These are phyloP conservation scores for Callopanchax toddi DNA, from an alignment of 2,113 vertebrate species.

Conservation along the genomic window DNA sequence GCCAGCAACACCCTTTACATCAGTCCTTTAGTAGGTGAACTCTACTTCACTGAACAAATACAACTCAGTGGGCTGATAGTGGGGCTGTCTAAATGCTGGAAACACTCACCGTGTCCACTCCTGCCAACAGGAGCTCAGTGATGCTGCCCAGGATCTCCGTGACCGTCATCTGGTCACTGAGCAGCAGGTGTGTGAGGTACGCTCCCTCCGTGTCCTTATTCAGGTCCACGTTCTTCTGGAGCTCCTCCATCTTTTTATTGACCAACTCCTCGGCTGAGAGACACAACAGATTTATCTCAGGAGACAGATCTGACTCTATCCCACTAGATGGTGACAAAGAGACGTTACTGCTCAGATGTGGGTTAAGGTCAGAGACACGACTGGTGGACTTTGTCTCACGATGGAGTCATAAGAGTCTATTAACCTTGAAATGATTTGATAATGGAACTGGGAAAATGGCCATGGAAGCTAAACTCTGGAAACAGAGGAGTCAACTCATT, in stretches of 20 bases:
- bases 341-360: not conserved
- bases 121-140: constrained; percentile 82
- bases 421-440: constrained; percentile 20
- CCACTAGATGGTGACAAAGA: constrained; percentile 15
- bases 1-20: too few relatives aligned
- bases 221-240: constrained; percentile 64
- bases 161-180: constrained; percentile 77
- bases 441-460: not conserved
- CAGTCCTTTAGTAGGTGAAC: too few relatives aligned
- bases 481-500: too few relatives aligned
- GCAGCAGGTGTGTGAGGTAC: constrained; percentile 84
- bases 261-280: constrained; percentile 76
- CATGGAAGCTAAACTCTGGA: constrained; percentile 6
- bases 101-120: constrained; percentile 83
- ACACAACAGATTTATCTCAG: not conserved
- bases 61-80: too few relatives aligned
- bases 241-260: constrained; percentile 76
- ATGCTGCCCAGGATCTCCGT: constrained; percentile 82
- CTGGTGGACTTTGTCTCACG: constrained; percentile 34
- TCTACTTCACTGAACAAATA: too few relatives aligned
- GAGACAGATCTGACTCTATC: not conserved
- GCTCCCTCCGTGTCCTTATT: constrained; percentile 73
- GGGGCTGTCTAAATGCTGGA: too few relatives aligned
- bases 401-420: not conserved
- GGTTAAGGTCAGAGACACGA: not conserved